Conservation (phyloP, 2,797 vertebrate genomes). For the Simalia tracyae region DNA sequence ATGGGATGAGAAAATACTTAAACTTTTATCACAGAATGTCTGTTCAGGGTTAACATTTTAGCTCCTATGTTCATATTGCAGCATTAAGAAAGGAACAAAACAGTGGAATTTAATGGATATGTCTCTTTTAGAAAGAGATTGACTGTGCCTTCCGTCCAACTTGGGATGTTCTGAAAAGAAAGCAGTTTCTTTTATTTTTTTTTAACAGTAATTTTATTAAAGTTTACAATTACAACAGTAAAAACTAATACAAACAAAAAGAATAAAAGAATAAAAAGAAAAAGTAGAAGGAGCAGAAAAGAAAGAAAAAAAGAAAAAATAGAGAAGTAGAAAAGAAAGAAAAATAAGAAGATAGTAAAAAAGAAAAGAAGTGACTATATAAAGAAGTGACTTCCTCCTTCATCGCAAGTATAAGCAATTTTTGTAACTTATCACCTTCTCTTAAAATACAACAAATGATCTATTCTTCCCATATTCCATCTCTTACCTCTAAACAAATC, state of each 20-base stretch:
- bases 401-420: background rate
- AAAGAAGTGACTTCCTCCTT: background rate
- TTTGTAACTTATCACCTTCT: background rate
- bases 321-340: too few relatives aligned
- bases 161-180: background rate
- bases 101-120: background rate
- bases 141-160: background rate
- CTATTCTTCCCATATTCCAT: too few relatives aligned
- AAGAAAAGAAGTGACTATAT: background rate
- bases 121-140: too few relatives aligned
- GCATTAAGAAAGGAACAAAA: background rate
- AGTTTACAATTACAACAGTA: background rate
- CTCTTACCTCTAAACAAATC: too few relatives aligned
- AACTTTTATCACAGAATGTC: background rate
- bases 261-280: background rate
- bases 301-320: background rate
- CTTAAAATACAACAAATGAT: too few relatives aligned
- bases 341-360: too few relatives aligned
- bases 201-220: background rate
- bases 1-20: conserved; percentile 26
- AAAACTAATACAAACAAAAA: background rate
- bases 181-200: background rate
- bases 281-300: background rate
- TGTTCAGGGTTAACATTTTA: conserved; percentile 5
- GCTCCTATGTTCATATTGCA: conserved; percentile 21